Percentiles rank a stretch among this genome's conserved stretches.
Evolutionary conservation across 2,113 vertebrate species (phyloP).

Genomic region (Montifringilla adamsi): DNA sequence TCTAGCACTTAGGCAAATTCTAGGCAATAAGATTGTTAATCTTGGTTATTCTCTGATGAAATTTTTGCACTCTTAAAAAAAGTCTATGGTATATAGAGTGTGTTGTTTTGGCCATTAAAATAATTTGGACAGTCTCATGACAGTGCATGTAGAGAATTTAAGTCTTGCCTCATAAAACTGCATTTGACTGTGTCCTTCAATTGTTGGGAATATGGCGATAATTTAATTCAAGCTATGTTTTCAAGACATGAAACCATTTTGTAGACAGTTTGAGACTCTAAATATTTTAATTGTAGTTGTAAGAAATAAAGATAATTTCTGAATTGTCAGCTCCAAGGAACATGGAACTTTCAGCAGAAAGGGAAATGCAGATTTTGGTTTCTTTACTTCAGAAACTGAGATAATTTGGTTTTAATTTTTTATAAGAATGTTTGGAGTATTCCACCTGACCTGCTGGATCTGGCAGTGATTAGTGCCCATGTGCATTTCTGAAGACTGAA

Average conservation of each 20-base stretch:
- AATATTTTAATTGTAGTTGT: background rate
- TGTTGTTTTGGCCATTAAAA: background rate
- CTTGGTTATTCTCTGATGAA: background rate
- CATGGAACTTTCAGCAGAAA: background rate
- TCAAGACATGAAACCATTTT: background rate
- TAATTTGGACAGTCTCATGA: background rate
- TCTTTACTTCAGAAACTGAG: background rate
- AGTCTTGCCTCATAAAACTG: background rate
- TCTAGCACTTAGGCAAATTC: background rate
- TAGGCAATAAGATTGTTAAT: background rate
- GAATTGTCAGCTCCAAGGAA: background rate
- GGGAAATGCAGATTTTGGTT: accelerated
- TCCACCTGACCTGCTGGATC: background rate
- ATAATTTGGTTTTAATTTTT: background rate
- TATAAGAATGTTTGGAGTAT: background rate
- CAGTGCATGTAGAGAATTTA: background rate
- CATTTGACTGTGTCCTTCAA: background rate
- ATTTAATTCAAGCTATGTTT: background rate
- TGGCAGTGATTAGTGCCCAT: background rate
- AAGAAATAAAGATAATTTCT: background rate
- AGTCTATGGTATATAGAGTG: accelerated
- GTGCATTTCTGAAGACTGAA: background rate
- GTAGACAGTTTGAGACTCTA: background rate
- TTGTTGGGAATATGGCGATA: background rate
- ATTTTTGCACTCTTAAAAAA: background rate